Base-by-base conservation (phyloP, 30 jellyfish, hydroid and myxozoan genomes). In the Cassiopea xamachana region DNA sequence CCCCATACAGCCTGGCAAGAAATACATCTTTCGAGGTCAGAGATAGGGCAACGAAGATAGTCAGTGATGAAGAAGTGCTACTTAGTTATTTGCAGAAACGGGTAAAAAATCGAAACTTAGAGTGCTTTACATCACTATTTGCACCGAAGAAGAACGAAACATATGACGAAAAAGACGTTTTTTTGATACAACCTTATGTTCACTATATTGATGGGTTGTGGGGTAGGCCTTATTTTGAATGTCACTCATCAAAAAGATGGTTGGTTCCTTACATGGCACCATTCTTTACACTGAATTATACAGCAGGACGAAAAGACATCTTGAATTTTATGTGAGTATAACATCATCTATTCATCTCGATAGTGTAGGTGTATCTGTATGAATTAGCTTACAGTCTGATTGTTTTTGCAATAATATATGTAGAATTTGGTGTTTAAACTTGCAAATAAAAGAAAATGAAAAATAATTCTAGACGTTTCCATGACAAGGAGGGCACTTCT, bases 151-250 rank as follows among this genome's bases (percentile, higher is more conserved):
- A 87, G 39, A 62, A 76, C 45, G 76, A 43, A 46, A 10, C 88
- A 2, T 47, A 39, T 16, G 88, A 77, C 17, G 17, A 17, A 2
- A 18, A 7, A 8, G 91, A 70, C 9, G 46, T 6, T 1, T 51
- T 18, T 19, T 12, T 49, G 7, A 88, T 85, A 15, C 95, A 88
- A 69, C 83, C 95, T 1, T 47, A 50, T 7, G 68, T 79, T 10
- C 81, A 88, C 72, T 88, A 73, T 72, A 73, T 51, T 7, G 95
- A 88, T 67, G 95, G 95, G 16, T 16, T 80, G 16, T 88, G 95
- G 95, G 91, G 89, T n/a, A 77, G 95, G 71, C 95, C 95, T 14
- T 88, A 88, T 47, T 88, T 88, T 58, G 95, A 88, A 79, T 88
- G 95, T 61, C 43, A 44, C 10, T 15, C 85, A 48, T 47, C 95